These are phyloP conservation scores for Blera fallax DNA, from an alignment of 2,888 invertebrate genomes.

Conservation along the genomic window DNA sequence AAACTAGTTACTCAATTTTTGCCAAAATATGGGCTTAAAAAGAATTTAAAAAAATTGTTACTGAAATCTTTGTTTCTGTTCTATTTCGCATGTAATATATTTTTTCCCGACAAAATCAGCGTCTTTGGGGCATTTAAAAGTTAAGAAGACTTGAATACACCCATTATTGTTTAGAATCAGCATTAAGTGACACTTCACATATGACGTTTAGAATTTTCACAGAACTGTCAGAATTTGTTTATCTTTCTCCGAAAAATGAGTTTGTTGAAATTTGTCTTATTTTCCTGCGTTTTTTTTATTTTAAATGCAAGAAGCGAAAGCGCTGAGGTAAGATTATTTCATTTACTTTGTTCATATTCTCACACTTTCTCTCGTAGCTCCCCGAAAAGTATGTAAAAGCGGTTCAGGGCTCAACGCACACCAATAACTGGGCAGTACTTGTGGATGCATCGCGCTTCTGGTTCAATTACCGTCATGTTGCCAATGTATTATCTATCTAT, in stretches of 20 bases:
- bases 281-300: not conserved
- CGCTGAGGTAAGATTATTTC: not conserved
- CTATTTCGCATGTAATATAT: too few species aligned
- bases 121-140: not conserved
- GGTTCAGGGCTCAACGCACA: conserved; percentile 85
- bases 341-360: not conserved
- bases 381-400: conserved; percentile 79
- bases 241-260: not conserved
- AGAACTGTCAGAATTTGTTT: conserved; percentile 31
- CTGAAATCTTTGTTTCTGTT: too few species aligned
- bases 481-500: conserved; percentile 98
- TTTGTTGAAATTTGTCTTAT: not conserved
- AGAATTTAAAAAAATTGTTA: too few species aligned
- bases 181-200: not conserved
- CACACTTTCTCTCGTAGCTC: conserved; percentile 66
- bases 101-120: not conserved
- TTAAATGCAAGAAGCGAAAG: not conserved
- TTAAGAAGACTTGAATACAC: too few species aligned
- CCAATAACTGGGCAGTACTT: conserved; percentile 99
- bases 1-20: too few species aligned
- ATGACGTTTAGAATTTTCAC: not conserved
- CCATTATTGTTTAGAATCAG: not conserved
- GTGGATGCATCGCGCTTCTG: conserved; percentile 99
- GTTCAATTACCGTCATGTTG: conserved; percentile 99
- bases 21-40: too few species aligned